Base-by-base conservation (phyloP, 2,797 vertebrate genomes). In the Phyllotis vaccarum region DNA sequence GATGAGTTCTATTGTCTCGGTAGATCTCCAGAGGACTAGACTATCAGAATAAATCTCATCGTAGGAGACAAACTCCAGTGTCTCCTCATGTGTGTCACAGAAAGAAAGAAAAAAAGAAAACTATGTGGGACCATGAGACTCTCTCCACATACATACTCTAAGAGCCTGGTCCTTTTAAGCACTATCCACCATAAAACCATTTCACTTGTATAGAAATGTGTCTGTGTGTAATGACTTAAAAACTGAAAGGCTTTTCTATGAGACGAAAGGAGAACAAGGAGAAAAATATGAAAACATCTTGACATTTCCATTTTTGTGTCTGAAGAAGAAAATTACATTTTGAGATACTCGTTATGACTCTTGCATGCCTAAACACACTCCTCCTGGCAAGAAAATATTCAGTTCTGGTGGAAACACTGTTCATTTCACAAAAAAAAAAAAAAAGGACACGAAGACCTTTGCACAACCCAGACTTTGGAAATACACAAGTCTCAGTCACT, bases 261-360 rank as follows among this genome's bases (percentile, higher is more conserved):
- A 91, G 64, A 96, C 75, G 43, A 40, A 78, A 93, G 31, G 74
- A 81, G 54, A 40, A 52, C 16, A 27, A 64, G 60, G 91, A 22
- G 34, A 92, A 95, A 54, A n/a, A 95, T 89, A 76, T 76, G 24
- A 86, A 94, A 93, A 95, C 31, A 90, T 79, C 91, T 68, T 96
- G 94, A 75, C 94, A 95, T 94, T 96, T 95, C 64, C 52, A 86
- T 60, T 91, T 93, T 93, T 85, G 46, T 70, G 81, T 90, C 31
- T 86, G 29, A 95, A 90, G 66, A 87, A 93, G 58, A 95, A 97
- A 96, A 96, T 86, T 90, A n/a, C 58, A 80, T 76, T 72, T 60
- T 76, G 54, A 40, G 80, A 89, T 75, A 60, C 56, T 94, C 78
- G 81, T 95, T 94, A 94, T 90, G 89, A 96, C 66, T 89, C 58